Percentiles rank a stretch among this genome's conserved stretches.
Conservation (phyloP, 2,797 vertebrate genomes). For the Poeciliopsis turneri region DNA sequence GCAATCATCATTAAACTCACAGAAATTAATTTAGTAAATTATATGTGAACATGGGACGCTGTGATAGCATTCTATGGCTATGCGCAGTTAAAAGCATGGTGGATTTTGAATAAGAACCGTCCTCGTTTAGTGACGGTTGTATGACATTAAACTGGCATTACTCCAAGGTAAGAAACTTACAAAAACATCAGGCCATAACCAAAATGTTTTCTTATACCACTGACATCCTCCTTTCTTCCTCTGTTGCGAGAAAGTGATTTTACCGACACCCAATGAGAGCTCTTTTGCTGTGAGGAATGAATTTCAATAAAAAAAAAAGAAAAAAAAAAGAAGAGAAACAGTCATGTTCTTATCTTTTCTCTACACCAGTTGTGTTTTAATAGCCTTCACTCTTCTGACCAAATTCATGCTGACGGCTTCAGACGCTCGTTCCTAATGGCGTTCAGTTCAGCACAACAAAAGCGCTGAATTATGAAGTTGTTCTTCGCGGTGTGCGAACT, state of each 20-base stretch:
- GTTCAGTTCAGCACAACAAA: constrained; percentile 59
- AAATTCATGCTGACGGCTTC: constrained; percentile 40
- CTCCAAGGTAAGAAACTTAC: neutral
- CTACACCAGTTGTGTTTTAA: constrained; percentile 34
- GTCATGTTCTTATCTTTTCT: constrained; percentile 35
- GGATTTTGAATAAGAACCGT: neutral
- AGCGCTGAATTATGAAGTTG: constrained; percentile 56
- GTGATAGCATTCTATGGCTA: neutral
- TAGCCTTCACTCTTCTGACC: constrained; percentile 37
- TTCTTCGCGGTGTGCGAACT: constrained; percentile 41
- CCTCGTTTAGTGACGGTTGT: neutral
- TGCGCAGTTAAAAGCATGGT: neutral
- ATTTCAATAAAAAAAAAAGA: constrained; percentile 15
- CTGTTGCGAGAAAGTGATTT: constrained; percentile 16
- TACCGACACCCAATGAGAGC: constrained; percentile 30
- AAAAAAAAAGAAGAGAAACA: no score
- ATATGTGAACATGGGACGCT: neutral
- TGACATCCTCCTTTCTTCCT: neutral
- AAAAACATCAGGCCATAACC: neutral
- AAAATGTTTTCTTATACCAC: neutral
- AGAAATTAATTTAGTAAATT: neutral
- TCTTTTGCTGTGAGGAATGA: constrained; percentile 47
- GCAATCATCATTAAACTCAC: neutral
- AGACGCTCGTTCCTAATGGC: constrained; percentile 54
- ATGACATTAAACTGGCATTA: no score